Base-by-base conservation (phyloP, 2,113 vertebrate genomes). In the Echinops telfairi region DNA sequence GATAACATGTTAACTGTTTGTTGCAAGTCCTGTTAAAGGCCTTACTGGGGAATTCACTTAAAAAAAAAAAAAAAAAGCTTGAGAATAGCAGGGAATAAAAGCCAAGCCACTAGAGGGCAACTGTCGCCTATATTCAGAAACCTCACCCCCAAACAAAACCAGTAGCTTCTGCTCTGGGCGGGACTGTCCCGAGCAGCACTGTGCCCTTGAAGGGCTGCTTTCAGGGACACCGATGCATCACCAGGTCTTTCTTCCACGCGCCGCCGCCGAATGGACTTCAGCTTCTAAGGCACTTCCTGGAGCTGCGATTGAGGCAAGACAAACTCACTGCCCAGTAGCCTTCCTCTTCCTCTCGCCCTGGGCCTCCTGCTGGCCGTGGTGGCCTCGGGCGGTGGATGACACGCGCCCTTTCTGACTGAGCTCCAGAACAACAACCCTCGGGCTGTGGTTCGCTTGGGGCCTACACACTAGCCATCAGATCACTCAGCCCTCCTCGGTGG, bases 31-130 rank as follows among this genome's bases (percentile, higher is more conserved):
- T n/a, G 60, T 62, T 20, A 62, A 62, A 62, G 16, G 22, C 22
- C 16, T 62, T 62, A 62, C 60, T 62, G 11, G 2, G 57, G 57
- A 58, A 23, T 62, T 6, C 60, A 22, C 17, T 62, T 62, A 4
- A 4, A 20, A 62, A 8, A 60, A 60, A 47, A 47, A 47, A 60
- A 17, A 17, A 20, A 11, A 53, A 16, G 8, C 20, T 60, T 78
- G 33, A 47, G 53, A 38, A n/a, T 3, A 47, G 27, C 7, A 0
- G 17, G 57, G 4, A 33, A 60, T 60, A 40, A 57, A 90, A 0
- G 47, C 14, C 60, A 0, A 33, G 31, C 89, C 94, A 85, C 87
- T 29, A 96, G 95, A 68, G 87, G 96, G 89, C 95, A 20, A 31
- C 83, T 36, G 14, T 29, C 82, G 33, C 43, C 2, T 2, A 9